These are phyloP conservation scores for Thripadectes ignobilis DNA, from an alignment of 2,797 vertebrate genomes.

Conservation along the genomic window DNA sequence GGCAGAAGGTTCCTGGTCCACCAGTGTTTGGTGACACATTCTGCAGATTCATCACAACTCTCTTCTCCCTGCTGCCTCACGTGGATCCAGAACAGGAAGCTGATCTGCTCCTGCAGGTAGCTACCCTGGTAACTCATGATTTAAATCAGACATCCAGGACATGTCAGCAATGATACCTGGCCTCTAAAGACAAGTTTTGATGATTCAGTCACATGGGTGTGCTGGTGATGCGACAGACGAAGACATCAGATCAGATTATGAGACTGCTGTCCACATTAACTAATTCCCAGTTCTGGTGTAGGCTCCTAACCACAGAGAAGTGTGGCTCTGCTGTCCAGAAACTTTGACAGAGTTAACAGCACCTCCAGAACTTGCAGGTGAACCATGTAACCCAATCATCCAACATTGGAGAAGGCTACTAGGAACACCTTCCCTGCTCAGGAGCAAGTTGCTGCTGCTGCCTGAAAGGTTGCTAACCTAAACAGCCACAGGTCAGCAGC, in stretches of 20 bases:
- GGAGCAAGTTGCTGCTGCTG: not conserved
- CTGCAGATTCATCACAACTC: not conserved
- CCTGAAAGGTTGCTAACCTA: not conserved
- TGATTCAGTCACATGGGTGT: not conserved
- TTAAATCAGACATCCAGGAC: not conserved
- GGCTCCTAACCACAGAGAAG: not conserved
- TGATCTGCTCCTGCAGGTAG: not conserved
- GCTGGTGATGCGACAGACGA: not conserved
- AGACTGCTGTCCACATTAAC: not conserved
- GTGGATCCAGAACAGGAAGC: not conserved
- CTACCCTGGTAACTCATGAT: not conserved
- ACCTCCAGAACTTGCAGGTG: not conserved
- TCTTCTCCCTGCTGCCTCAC: not conserved
- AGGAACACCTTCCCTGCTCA: not conserved
- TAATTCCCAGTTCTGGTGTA: not conserved
- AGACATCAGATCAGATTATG: not conserved
- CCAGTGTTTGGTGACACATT: not conserved
- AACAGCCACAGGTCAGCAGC: not conserved
- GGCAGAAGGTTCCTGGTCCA: not conserved
- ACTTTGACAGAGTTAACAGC: not conserved
- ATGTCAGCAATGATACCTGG: not conserved
- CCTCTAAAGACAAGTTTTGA: not conserved
- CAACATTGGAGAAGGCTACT: not conserved
- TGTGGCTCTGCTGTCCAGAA: not conserved
- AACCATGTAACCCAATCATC: not conserved